phyloP scores from a whole-genome alignment of 2,113 vertebrate genomes.

The Corythornis madagascariensis region DNA sequence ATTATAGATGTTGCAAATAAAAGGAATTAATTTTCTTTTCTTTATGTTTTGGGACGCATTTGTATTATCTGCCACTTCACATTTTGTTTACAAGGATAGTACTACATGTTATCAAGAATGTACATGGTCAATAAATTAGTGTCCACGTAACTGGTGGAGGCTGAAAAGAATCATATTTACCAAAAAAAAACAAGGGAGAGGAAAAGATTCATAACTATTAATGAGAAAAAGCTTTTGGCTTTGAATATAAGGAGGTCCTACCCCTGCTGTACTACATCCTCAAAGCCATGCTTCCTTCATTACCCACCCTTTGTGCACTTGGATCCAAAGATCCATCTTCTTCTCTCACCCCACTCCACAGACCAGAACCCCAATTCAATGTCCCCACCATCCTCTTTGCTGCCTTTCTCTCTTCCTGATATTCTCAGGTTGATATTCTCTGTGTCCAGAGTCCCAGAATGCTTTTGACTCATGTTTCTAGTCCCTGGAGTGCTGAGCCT shows the following conservation, averaged over 20 bases:
- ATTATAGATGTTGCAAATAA: neutral
- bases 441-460: accelerated
- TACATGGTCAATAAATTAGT: neutral
- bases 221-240: neutral
- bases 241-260: neutral
- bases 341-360: neutral
- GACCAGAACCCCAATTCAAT: neutral
- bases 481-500: neutral
- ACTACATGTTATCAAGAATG: neutral
- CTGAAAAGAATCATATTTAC: neutral
- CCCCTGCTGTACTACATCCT: neutral
- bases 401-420: neutral
- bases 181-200: neutral
- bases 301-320: neutral
- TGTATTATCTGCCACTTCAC: neutral
- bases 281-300: neutral
- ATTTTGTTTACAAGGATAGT: neutral
- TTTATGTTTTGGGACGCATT: neutral
- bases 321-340: neutral
- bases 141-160: neutral
- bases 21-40: neutral
- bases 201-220: neutral
- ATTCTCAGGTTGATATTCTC: neutral
- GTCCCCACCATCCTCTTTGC: neutral
- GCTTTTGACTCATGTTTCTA: neutral